Base-by-base conservation (phyloP, 2,113 vertebrate genomes). In the Hippocampus zosterae region DNA sequence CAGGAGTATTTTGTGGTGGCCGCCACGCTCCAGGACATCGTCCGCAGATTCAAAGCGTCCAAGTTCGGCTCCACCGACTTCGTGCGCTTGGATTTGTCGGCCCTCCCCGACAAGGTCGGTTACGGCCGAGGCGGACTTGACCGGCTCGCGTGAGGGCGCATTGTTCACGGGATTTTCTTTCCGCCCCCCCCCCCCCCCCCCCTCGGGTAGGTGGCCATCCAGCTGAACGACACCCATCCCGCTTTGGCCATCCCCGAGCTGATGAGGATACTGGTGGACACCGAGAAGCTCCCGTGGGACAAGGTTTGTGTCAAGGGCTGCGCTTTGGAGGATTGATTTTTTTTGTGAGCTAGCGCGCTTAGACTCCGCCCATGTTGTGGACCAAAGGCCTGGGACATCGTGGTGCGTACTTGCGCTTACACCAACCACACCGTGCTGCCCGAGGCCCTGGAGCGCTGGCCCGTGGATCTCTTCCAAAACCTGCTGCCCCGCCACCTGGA, bases 371-470 rank as follows among this genome's bases (percentile, higher is more conserved):
- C 4, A 41, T 27, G 53, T 23, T 23, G 48, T 9, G 9, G 60
- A 0, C 73, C n/a, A 81, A 81, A 97, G 95, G 93, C 94, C 15
- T 97, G 95, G 95, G 94, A 96, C 1, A 88, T 96, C 25, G 94
- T 94, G 0, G 86, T 88, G 13, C 92, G 78, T 40, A 95, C 95
- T 10, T 97, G 95, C 9, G 95, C 95, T 76, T 97, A 97, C 90
- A 97, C 95, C 70, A 97, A 97, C 86, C 95, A 97, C 89, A 97
- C 95, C 0, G 95, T 97, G 68, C 90, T 97, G 84, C 95, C 95
- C 0, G 95, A 97, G 77, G 95, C 95, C 1, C 85, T 97, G 89
- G 95, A 97, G 85, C 95, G 95, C 82, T 97, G 95, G 95, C 95
- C 95, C 0, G 88, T 96, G 2, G 93, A 95, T 52, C 93, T 96